phyloP scores from a whole-genome alignment of 2,113 vertebrate species.

The Ellobius talpinus region DNA sequence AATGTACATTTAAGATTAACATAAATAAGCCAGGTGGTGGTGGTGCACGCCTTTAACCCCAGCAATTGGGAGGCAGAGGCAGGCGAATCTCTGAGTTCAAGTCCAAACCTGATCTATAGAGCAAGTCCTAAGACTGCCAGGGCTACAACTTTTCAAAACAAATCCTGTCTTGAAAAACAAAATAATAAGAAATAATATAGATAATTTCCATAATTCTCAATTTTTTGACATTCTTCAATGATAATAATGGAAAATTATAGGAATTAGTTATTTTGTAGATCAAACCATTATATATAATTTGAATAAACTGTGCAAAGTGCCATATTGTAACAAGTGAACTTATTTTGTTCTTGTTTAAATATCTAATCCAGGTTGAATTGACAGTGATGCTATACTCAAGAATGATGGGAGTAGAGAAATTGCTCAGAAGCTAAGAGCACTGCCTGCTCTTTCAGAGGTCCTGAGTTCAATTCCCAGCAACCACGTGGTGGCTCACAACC shows the following conservation, averaged over 20 bases:
- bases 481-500: background rate
- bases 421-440: background rate
- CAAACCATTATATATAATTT: background rate
- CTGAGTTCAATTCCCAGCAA: background rate
- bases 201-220: background rate
- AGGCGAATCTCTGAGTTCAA: background rate
- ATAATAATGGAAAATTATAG: background rate
- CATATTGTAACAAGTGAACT: background rate
- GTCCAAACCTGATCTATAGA: background rate
- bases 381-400: background rate
- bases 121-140: background rate
- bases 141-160: background rate
- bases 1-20: background rate
- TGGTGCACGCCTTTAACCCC: background rate
- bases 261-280: background rate
- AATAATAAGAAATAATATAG: background rate
- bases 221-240: background rate
- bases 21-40: background rate
- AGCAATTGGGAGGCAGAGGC: background rate
- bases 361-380: background rate
- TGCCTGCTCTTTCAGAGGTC: background rate
- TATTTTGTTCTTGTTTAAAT: slow-evolving; percentile 18
- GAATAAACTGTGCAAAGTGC: background rate
- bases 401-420: background rate
- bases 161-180: background rate